Percentiles rank a stretch among this genome's conserved stretches.
These are phyloP conservation scores for Athalia cordata DNA, from an alignment of 2,888 invertebrate species.

Conservation along the genomic window DNA sequence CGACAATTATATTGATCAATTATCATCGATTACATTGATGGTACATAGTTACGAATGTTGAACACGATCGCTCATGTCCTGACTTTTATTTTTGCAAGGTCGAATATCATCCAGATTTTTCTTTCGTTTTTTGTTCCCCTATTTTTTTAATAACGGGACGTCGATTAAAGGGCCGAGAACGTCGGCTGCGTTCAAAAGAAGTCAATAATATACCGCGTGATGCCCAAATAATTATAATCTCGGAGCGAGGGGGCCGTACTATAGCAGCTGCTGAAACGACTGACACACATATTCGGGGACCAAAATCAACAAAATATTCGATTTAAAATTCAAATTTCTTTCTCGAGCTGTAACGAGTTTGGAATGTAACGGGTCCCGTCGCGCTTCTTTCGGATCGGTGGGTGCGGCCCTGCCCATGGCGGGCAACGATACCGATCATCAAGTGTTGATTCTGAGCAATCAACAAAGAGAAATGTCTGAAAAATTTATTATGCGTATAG, in stretches of 20 bases:
- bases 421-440: conserved; percentile 19
- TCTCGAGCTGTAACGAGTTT: conserved; percentile 59
- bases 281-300: conserved; percentile 41
- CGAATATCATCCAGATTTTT: not conserved
- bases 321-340: conserved; percentile 68
- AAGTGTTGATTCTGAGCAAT: conserved; percentile 33
- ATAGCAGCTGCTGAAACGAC: not conserved
- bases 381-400: conserved; percentile 41
- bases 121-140: not conserved
- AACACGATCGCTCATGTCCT: not conserved
- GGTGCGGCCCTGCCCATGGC: conserved; percentile 37
- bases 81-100: not conserved
- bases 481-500: not conserved
- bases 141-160: not conserved
- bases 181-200: conserved; percentile 2
- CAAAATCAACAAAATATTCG: conserved; percentile 45
- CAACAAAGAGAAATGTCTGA: conserved; percentile 8
- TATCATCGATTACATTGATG: not conserved
- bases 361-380: conserved; percentile 68
- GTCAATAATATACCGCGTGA: conserved; percentile 2
- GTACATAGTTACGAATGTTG: not conserved
- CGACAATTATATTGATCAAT: conserved; percentile 8
- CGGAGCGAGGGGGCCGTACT: conserved; percentile 12
- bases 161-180: not conserved
- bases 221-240: not conserved